Base-by-base conservation (phyloP, 2,888 invertebrate species). In the Hirtodrosophila trivittata region DNA sequence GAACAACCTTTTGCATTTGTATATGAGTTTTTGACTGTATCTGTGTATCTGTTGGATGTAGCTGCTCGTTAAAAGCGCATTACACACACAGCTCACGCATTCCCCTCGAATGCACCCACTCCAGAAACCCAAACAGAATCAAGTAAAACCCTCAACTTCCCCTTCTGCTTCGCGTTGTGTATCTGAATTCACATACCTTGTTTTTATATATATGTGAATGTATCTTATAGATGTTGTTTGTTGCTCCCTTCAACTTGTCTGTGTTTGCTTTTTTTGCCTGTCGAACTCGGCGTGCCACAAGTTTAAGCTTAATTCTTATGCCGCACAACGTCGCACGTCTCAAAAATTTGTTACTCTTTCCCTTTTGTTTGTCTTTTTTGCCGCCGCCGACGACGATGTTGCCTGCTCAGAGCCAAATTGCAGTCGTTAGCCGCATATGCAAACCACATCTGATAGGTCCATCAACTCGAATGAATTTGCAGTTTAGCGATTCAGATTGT, bases 81-180 rank as follows among this genome's bases (percentile, higher is more conserved):
- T 83, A 77, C 66, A 73, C 32, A 77, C 62, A 62, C 84, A 75
- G 73, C 75, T 69, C 75, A 77, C 75, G 81, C 72, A 72, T 59
- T 21, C 18, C 5, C 57, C 71, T 33, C 49, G 47, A 62, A 68
- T 80, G 77, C 77, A 78, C 83, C 78, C 80, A 77, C 80, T 74
- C 74, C 68, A 57, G n/a, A 14, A 10, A 3, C 1, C n/a, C n/a
- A 32, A 32, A n/a, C 32, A 32, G 9, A 32, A 10, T 32, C 5
- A 21, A 3, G 18, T 21, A 52, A 65, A 59, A 54, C 54, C 67
- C 54, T 57, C 14, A 55, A 38, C 46, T 25, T 52, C 32, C 33
- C 63, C 54, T 59, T 52, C 56, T 56, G 38, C 39, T 16, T 16
- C 2, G 2, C 1, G 16, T 33, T 41, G 14, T 45, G 41, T 37